These are phyloP conservation scores for Aphodius sticticus DNA, from an alignment of 2,888 invertebrate genomes.

Conservation along the genomic window DNA sequence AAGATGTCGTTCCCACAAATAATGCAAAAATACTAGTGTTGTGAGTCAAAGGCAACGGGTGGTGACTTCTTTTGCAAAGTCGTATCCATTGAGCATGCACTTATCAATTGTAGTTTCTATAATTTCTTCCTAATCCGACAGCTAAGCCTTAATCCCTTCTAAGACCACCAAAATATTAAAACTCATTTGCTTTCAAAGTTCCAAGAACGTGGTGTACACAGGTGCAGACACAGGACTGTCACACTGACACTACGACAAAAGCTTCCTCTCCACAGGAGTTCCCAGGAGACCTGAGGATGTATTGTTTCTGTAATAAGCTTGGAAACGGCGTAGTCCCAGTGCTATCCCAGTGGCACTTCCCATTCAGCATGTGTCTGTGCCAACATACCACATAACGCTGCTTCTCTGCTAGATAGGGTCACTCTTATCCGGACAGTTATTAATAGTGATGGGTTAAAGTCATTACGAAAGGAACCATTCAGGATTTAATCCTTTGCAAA, in stretches of 20 bases:
- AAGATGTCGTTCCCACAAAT: not conserved
- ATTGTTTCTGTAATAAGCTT: not conserved
- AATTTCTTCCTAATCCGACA: not conserved
- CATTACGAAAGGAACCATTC: not conserved
- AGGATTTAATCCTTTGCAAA: not conserved
- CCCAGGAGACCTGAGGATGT: not conserved
- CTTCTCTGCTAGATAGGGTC: not conserved
- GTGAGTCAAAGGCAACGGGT: not conserved
- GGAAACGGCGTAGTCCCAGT: not conserved
- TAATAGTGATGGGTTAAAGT: not conserved
- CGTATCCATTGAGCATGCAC: not conserved
- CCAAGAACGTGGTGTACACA: not conserved
- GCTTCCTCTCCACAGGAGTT: not conserved
- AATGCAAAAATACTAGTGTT: not conserved
- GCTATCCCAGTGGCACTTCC: not conserved
- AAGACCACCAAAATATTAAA: constrained; percentile 4
- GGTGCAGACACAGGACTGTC: not conserved
- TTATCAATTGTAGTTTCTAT: not conserved
- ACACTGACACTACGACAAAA: not conserved
- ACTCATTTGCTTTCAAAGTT: not conserved
- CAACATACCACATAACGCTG: not conserved
- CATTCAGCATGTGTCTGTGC: not conserved
- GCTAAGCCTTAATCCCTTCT: not conserved
- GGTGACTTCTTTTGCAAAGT: not conserved
- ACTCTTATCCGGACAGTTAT: not conserved